Percentiles rank a stretch among this genome's conserved stretches.
These are phyloP conservation scores for Toxonevra muliebris DNA, from an alignment of 2,888 invertebrate genomes.

Conservation along the genomic window DNA sequence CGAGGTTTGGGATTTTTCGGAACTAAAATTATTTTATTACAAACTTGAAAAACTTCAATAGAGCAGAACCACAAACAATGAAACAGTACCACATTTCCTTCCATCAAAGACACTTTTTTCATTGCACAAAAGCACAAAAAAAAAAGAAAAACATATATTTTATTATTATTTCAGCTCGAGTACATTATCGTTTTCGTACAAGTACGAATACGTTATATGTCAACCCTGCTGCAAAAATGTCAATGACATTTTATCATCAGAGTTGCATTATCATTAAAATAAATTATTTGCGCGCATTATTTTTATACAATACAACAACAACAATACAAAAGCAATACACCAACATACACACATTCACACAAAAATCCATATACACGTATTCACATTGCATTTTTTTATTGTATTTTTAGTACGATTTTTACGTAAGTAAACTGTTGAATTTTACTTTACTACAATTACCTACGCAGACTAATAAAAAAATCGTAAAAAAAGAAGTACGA, in stretches of 20 bases:
- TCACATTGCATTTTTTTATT: constrained; percentile 16
- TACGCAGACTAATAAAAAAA: constrained; percentile 46
- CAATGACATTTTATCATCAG: constrained; percentile 22
- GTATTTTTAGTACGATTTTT: constrained; percentile 19
- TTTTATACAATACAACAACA: background rate
- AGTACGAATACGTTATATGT: no score
- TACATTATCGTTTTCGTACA: no score
- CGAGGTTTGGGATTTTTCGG: no score
- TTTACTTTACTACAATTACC: constrained; percentile 37
- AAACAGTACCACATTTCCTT: no score
- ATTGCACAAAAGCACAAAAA: no score
- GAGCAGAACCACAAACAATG: no score
- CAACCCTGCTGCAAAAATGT: background rate
- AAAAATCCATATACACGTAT: constrained; percentile 8
- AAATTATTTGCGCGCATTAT: constrained; percentile 22
- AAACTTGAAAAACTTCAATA: no score
- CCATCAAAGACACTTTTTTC: no score
- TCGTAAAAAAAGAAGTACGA: constrained; percentile 39
- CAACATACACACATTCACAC: constrained; percentile 4
- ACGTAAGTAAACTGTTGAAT: constrained; percentile 3
- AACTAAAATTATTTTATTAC: no score
- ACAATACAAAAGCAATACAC: background rate
- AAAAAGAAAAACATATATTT: no score
- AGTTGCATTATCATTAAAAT: constrained; percentile 35
- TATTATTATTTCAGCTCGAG: no score